phyloP scores from a whole-genome alignment of 2,888 invertebrate genomes.

The Tromatobia lineatoria region DNA sequence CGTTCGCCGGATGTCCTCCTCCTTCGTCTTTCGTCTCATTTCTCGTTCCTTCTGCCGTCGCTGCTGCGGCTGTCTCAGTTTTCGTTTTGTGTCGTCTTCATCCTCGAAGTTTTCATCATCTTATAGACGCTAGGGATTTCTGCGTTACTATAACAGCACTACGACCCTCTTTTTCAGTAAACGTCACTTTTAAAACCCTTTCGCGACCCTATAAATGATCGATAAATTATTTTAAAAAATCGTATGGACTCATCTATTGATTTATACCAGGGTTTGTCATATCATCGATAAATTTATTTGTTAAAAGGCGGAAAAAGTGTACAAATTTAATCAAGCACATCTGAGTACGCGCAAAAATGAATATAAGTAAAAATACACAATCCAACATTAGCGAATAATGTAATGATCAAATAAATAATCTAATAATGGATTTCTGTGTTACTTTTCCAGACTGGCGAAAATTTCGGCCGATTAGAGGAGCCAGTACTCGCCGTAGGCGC shows the following conservation, averaged over 20 bases:
- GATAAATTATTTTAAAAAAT: not conserved
- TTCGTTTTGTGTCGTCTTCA: constrained; percentile 43
- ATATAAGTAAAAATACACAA: not conserved
- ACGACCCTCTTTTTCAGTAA: constrained; percentile 22
- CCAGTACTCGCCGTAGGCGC: constrained; percentile 72
- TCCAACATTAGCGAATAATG: too few species aligned
- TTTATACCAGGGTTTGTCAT: not conserved
- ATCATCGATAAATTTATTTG: not conserved
- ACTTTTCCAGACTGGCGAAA: constrained; percentile 76
- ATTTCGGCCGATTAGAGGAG: constrained; percentile 76
- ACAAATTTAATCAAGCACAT: too few species aligned
- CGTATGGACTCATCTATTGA: not conserved
- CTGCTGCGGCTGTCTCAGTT: constrained; percentile 20
- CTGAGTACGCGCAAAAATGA: not conserved
- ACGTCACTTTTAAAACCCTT: constrained; percentile 22
- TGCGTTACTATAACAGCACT: constrained; percentile 5
- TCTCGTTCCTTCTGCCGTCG: constrained; percentile 57
- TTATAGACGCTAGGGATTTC: constrained; percentile 18
- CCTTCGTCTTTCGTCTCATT: constrained; percentile 65
- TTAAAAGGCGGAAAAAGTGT: too few species aligned
- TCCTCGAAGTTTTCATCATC: constrained; percentile 33
- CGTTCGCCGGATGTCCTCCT: constrained; percentile 84
- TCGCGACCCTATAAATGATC: constrained; percentile 9
- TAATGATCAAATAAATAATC: constrained; percentile 19
- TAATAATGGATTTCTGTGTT: constrained; percentile 7